Evolutionary conservation across 2,888 invertebrate species (phyloP).

Genomic region (Diarsia rubi): DNA sequence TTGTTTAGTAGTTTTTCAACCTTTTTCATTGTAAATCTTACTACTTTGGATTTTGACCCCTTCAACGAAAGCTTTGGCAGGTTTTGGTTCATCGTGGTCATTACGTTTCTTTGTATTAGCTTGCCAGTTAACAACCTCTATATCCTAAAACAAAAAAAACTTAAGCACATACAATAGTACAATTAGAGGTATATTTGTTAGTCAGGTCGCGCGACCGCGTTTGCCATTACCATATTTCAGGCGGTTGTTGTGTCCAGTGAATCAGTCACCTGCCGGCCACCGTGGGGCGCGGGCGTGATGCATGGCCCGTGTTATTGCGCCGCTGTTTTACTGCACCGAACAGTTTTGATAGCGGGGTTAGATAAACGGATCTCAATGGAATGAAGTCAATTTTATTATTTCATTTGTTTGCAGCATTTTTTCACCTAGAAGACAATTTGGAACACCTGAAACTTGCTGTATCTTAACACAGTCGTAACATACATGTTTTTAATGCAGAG

Average conservation of each 20-base stretch:
- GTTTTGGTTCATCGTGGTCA: background rate
- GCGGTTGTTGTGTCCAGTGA: constrained; percentile 75
- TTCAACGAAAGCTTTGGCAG: background rate
- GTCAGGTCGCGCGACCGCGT: constrained; percentile 59
- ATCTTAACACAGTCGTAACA: background rate
- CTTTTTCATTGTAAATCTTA: background rate
- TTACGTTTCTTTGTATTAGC: background rate
- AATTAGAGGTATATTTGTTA: constrained; percentile 57
- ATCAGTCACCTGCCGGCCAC: constrained; percentile 78
- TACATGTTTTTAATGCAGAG: background rate
- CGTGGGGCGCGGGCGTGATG: constrained; percentile 69
- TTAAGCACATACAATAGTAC: constrained; percentile 35
- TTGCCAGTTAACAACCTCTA: background rate
- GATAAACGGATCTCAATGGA: constrained; percentile 44
- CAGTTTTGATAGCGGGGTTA: constrained; percentile 56
- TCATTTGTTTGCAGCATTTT: constrained; percentile 9
- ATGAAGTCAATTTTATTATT: constrained; percentile 36
- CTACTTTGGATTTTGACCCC: background rate
- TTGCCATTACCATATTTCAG: constrained; percentile 80
- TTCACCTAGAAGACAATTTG: background rate
- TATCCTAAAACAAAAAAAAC: constrained; percentile 11
- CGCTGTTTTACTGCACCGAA: constrained; percentile 67
- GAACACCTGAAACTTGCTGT: background rate
- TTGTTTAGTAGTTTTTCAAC: background rate
- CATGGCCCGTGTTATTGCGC: constrained; percentile 75